Evolutionary conservation across 2,888 invertebrate species (phyloP), one percentile per base, ranked within the genome.

Genomic region (Anoncus sp.): DNA sequence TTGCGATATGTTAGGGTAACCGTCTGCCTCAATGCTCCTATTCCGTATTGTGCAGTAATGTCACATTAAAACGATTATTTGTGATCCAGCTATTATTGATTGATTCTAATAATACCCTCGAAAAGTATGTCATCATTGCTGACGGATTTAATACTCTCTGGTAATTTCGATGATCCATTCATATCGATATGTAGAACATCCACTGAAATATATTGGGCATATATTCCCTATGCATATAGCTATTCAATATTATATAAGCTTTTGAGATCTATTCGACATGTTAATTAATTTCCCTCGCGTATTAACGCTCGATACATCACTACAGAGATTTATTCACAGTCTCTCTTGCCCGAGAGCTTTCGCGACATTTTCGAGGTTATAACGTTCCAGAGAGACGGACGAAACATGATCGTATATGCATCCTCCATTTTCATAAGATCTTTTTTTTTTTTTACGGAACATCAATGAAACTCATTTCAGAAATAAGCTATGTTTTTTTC

Each of bases 61-160:
- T 38, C 10, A 38, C 10, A 38, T 38, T 12, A 12, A 9, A 38
- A 38, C 9, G 10, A 43, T 20, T 6, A 43, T 14, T 57, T 47
- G 59, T 24, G 60, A 70, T 70, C 35, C 16, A n/a, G 9, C 47
- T 35, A 9, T 47, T 49, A 70, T 70, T 60, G 47, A 70, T 70
- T 49, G 49, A 70, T 70, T 59, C 49, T 60, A 49, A 70, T 70
- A 60, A 70, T 70, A 49, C 38, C 49, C 38, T 40, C 59, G 35
- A 20, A 49, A 49, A 70, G 59, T 51, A n/a, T 47, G 14, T 70
- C 49, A 49, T 49, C 59, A 59, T 38, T 35, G 59, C 24, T 59
- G 38, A 38, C 38, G 35, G 60, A 24, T 59, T 60, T 70, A 70
- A 70, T 70, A 60, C 22, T 38, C 10, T 38, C 31, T 27, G 31